Conservation (phyloP, 2,113 vertebrate genomes). For the Lagopus muta region DNA sequence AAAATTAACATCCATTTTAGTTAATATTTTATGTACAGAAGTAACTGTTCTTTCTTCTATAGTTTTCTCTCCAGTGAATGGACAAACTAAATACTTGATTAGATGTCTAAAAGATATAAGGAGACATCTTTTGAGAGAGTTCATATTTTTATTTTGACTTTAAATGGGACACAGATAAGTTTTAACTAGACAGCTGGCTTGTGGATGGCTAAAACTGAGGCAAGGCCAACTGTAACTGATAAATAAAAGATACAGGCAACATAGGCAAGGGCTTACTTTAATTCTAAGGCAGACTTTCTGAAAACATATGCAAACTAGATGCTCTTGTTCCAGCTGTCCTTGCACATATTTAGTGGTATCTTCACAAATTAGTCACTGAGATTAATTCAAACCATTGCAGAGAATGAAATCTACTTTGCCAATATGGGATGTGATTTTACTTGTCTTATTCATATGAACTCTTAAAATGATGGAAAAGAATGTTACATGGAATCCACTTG, state of each 20-base stretch:
- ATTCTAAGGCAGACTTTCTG: neutral
- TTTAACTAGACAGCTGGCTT: conserved; percentile 19
- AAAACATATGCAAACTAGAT: neutral
- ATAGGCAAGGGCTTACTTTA: neutral
- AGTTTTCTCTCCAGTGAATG: neutral
- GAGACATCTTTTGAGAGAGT: neutral
- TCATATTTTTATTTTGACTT: conserved; percentile 38
- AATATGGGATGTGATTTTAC: neutral
- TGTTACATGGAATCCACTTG: neutral
- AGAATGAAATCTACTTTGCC: neutral
- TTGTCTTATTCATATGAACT: neutral
- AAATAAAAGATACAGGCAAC: conserved; percentile 3
- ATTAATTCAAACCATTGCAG: neutral
- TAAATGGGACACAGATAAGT: conserved; percentile 40
- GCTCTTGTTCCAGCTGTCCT: neutral
- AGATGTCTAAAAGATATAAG: neutral
- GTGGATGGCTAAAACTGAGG: neutral
- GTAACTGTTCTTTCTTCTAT: neutral
- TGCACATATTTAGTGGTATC: neutral
- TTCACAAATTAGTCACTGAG: neutral
- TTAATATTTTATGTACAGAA: neutral
- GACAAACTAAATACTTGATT: neutral
- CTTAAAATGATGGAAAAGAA: neutral
- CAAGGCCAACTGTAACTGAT: neutral
- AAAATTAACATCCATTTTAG: neutral